Evolutionary conservation across 2,888 invertebrate species (phyloP), one percentile per base, ranked within the genome.

Genomic region (Aleiodes testaceus): DNA sequence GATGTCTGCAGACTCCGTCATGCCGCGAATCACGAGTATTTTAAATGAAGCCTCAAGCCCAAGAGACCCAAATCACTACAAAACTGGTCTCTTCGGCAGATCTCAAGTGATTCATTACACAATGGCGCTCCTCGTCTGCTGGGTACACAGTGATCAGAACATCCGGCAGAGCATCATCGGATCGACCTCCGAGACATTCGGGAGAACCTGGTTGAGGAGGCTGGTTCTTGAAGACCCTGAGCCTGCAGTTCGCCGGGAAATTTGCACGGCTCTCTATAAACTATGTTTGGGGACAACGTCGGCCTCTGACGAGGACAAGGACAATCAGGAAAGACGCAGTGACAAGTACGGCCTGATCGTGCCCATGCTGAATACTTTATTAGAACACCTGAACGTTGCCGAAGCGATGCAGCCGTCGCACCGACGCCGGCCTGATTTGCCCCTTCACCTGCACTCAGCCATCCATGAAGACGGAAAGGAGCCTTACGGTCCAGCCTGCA

Each of bases 201-300:
- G 92, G 1, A 87, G 88, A 45, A 85, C 87, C n/a, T 96, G 97
- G 92, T 90, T 97, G 64, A 94, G 95, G 44, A 89, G 96, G 76
- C 90, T 97, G 68, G 92, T 97, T 59, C 89, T 98, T 2, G 97
- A 97, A 83, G 97, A 97, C 84, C 97, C 97, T 0, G 97, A 98
- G 85, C 97, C 97, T 0, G 91, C 95, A 77, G 96, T 97, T 0
- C 91, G 97, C 14, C 91, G 96, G 67, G 97, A 98, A 87, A 95
- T 96, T 0, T 97, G 97, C 86, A 95, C 95, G 66, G 97, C 97
- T 0, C 89, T 97, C n/a, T 97, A 97, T 87, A 91, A 95, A 64
- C 90, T 97, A 64, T 97, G 96, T 85, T 88, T 95, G 72, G 95
- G 96, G 1, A 92, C 91, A 66, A 88, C 88, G 0, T 81, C 84